Evolutionary conservation across 2,888 invertebrate species (phyloP).

Genomic region (Caenorhabditis sp.): DNA sequence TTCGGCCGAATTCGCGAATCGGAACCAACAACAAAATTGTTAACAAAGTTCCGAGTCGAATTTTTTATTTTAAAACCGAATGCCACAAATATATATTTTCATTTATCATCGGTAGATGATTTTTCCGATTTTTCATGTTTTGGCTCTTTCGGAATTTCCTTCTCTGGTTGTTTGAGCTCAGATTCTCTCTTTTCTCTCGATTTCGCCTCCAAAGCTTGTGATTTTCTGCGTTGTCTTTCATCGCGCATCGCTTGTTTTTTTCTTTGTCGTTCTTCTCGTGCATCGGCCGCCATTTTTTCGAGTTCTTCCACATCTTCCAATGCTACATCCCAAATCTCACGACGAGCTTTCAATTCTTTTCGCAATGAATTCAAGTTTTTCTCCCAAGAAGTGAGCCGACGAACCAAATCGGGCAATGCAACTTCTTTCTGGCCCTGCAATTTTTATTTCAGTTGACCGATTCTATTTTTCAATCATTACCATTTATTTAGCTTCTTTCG

Average conservation of each 20-base stretch:
- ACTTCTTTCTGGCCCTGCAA: constrained; percentile 4
- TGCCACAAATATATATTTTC: too few relatives aligned
- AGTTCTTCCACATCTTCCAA: constrained; percentile 14
- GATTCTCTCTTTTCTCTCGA: constrained; percentile 1
- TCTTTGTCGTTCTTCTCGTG: constrained; percentile 1
- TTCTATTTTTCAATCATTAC: background rate
- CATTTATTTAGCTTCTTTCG: constrained; percentile 1
- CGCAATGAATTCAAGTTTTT: constrained; percentile 3
- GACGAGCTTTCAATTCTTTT: constrained; percentile 8
- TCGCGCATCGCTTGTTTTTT: constrained; percentile 6
- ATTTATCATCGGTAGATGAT: background rate
- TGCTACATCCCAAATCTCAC: constrained; percentile 21
- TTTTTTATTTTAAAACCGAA: too few relatives aligned
- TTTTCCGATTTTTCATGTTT: background rate
- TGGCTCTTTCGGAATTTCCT: background rate
- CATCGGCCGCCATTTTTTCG: constrained; percentile 8
- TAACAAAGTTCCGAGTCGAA: too few relatives aligned
- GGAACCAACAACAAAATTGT: too few relatives aligned
- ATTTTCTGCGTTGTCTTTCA: background rate
- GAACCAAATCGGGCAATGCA: constrained; percentile 11
- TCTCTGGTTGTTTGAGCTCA: background rate
- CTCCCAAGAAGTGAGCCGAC: constrained; percentile 15
- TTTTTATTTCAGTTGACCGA: background rate
- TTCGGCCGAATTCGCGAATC: too few relatives aligned
- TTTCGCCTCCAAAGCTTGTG: background rate